A percentile compares a stretch with the other conserved stretches of the same genome.
Conservation (phyloP, 2,888 invertebrate species). For the Stenurella melanura region DNA sequence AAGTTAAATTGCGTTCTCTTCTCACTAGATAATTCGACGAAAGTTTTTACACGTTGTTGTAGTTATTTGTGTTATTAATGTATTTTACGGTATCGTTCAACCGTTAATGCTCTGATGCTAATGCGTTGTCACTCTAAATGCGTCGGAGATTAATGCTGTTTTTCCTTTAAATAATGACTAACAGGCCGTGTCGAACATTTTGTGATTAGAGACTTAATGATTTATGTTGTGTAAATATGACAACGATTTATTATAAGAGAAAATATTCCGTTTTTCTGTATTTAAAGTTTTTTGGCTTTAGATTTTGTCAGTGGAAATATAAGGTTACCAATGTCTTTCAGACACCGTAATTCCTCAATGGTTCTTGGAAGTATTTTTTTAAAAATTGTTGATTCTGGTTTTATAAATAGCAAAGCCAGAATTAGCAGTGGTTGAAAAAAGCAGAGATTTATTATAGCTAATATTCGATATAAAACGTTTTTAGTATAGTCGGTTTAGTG, state of each 20-base stretch:
- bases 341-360: too few species aligned
- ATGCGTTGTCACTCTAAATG: constrained; percentile 1
- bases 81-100: background rate
- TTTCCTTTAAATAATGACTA: constrained; percentile 4
- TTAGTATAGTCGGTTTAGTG: too few species aligned
- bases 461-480: too few species aligned
- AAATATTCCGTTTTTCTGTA: too few species aligned
- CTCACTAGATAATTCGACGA: background rate
- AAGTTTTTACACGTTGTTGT: constrained; percentile 7
- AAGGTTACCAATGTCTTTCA: too few species aligned
- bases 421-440: too few species aligned
- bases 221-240: background rate
- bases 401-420: too few species aligned
- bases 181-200: background rate
- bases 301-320: too few species aligned
- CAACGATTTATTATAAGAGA: background rate
- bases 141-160: background rate
- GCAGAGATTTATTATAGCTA: too few species aligned
- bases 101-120: background rate
- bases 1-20: constrained; percentile 17
- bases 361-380: too few species aligned
- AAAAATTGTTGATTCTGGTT: too few species aligned
- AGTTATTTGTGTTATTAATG: constrained; percentile 14
- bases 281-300: too few species aligned
- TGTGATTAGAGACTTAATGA: background rate